These are phyloP conservation scores for Bucco capensis DNA, from an alignment of 2,113 vertebrate species.

Conservation along the genomic window DNA sequence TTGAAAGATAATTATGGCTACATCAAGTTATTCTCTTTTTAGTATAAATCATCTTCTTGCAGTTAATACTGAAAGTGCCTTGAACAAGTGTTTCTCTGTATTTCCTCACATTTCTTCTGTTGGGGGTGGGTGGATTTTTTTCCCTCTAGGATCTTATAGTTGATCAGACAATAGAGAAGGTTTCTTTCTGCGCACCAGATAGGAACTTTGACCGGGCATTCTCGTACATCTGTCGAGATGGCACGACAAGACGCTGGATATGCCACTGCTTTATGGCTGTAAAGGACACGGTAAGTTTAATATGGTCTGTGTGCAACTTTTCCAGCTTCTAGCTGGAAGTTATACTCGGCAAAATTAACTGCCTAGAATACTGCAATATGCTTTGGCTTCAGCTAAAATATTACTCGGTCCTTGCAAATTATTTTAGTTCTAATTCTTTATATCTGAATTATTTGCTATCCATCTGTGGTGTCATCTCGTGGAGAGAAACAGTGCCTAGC, in stretches of 20 bases:
- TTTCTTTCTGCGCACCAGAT: conserved; percentile 98
- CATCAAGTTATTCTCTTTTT: not conserved
- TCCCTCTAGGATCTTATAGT: conserved; percentile 90
- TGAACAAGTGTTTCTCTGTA: not conserved
- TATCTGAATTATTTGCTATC: not conserved
- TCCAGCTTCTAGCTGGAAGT: not conserved
- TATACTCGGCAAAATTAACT: not conserved
- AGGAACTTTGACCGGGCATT: conserved; percentile 97
- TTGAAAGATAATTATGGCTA: not conserved
- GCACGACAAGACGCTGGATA: conserved; percentile 98
- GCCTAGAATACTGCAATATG: not conserved
- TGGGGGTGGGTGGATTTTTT: not conserved
- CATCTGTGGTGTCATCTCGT: not conserved
- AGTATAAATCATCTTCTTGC: not conserved
- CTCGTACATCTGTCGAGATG: conserved; percentile 97
- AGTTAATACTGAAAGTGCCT: not conserved
- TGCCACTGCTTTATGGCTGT: conserved; percentile 99
- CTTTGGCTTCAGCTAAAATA: not conserved
- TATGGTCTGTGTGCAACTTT: not conserved
- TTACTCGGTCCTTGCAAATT: not conserved
- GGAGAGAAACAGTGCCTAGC: not conserved
- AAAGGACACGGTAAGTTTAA: conserved; percentile 91
- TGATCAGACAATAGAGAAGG: conserved; percentile 99
- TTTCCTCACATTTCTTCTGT: not conserved
- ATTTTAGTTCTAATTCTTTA: not conserved